Evolutionary conservation across 92 coral and sea anemone species (phyloP), one percentile per base, ranked within the genome.

Genomic region (Zoanthus solanderi): DNA sequence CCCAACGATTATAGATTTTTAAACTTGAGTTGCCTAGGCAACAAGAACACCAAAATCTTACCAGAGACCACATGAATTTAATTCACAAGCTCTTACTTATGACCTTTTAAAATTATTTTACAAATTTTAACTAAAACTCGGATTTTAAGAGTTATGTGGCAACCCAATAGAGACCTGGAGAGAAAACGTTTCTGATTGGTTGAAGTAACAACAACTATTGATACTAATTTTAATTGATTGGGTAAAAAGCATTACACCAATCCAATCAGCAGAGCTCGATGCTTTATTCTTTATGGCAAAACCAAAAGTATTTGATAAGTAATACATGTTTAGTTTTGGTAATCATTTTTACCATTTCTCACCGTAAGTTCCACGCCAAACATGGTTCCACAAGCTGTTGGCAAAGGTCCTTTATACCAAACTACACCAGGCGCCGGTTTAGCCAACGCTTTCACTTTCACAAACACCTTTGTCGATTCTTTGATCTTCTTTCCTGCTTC

Each of bases 351-450:
- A 30, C n/a, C 42, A 9, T 23, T 9, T 23, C 94, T 86, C 71
- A 92, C 94, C 86, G 83, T 15, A 16, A 94, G 67, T 60, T 96
- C 95, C 3, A 96, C 94, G 11, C 98, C 98, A 89, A 94, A 96
- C 93, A 88, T 88, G 8, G 93, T 96, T 17, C 98, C 98, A 66
- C 2, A 16, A 10, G 15, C 1, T 0, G 88, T 68, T 13, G 92
- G 90, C 56, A 96, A 56, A 7, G 80, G 32, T 10, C 98, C 98
- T 60, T 83, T 94, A 86, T 78, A 93, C 94, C 95, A 75, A 0
- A 94, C 89, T 2, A 92, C 83, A 13, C 98, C 98, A 17, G 46
- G 89, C 7, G 88, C 71, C 32, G 87, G 88, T 73, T 71, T 87
- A 0, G 54, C 52, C 17, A 78, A 11, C 13, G 82, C 86, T 67